Percentiles rank a stretch among this genome's conserved stretches.
Conservation (phyloP, 1,140 invertebrate genomes). For the Cotesia typhae region DNA sequence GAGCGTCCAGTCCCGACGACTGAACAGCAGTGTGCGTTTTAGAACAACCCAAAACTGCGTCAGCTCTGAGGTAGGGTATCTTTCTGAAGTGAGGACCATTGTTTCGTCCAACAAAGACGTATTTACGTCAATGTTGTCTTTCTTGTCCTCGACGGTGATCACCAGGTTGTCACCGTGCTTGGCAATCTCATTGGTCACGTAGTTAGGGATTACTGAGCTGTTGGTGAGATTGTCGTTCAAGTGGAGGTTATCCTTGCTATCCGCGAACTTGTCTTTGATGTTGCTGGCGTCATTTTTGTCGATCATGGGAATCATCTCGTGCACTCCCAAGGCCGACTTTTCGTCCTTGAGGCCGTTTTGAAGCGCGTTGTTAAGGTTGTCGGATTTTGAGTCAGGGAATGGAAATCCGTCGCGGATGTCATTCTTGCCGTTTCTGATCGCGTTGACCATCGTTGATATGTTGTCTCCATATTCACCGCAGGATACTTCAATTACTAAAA, state of each 20-base stretch:
- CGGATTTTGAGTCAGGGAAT: slow-evolving; percentile 69
- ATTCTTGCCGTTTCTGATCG: slow-evolving; percentile 82
- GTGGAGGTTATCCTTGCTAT: slow-evolving; percentile 57
- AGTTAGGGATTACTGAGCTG: slow-evolving; percentile 64
- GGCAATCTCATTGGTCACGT: slow-evolving; percentile 74
- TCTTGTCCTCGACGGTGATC: slow-evolving; percentile 70
- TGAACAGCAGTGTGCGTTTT: slow-evolving; percentile 81
- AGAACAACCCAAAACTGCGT: slow-evolving; percentile 84
- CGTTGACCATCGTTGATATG: slow-evolving; percentile 82
- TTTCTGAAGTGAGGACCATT: slow-evolving; percentile 68
- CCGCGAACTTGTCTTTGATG: slow-evolving; percentile 66
- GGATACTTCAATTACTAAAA: slow-evolving; percentile 89
- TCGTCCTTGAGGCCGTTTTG: slow-evolving; percentile 53
- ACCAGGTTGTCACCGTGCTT: slow-evolving; percentile 68
- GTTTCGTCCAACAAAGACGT: slow-evolving; percentile 73
- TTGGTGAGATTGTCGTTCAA: slow-evolving; percentile 50
- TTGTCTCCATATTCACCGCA: slow-evolving; percentile 95
- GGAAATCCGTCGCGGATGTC: slow-evolving; percentile 75
- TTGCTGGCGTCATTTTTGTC: slow-evolving; percentile 67
- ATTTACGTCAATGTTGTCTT: slow-evolving; percentile 70
- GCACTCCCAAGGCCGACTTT: slow-evolving; percentile 45
- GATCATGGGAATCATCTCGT: slow-evolving; percentile 50
- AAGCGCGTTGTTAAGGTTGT: slow-evolving; percentile 71
- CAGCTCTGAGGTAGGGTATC: slow-evolving; percentile 80
- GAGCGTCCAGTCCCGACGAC: slow-evolving; percentile 88